Evolutionary conservation across 2,797 vertebrate genomes (phyloP), one percentile per base, ranked within the genome.

Genomic region (Spatula clypeata): DNA sequence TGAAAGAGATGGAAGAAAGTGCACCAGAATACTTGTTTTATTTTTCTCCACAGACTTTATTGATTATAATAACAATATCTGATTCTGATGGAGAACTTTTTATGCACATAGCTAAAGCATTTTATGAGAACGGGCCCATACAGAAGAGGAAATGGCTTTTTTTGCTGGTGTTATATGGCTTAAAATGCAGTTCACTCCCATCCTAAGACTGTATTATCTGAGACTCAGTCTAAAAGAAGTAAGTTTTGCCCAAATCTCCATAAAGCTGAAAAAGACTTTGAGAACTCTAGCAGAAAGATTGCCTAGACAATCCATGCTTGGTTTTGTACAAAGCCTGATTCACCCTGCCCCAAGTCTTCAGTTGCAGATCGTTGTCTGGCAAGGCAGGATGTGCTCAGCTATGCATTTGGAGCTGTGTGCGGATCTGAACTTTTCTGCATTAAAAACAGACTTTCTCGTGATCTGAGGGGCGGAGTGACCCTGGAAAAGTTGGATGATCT

Each of bases 361-460:
- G 79, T 58, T 95, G 61, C 19, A 11, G 57, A 14, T 74, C 42
- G 9, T 32, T 4, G 0, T 60, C 79, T 73, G 58, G 62, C 62
- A 57, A 70, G 75, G 61, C 49, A 91, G 79, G 81, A 82, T 83
- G 29, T 86, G 45, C 76, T 96, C 79, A 81, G 66, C 75, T 86
- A 79, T 88, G 72, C 66, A 27, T 79, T 91, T 83, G 70, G 82
- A 90, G 45, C 62, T 47, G 4, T 47, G 31, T 19, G 70, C 45
- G 12, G 55, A 79, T 88, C 76, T 81, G 62, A 75, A 40, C 69
- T 79, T 80, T 94, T 79, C 58, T 58, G 32, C 90, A 67, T 81
- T 93, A 64, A 93, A 93, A 94, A 90, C 91, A 96, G 94, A 72
- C 34, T 94, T 93, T 88, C 91, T 92, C 60, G n/a, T 96, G 85